Evolutionary conservation across 1,140 invertebrate species (phyloP), one percentile per base, ranked within the genome.

Genomic region (Microplitis demolitor): DNA sequence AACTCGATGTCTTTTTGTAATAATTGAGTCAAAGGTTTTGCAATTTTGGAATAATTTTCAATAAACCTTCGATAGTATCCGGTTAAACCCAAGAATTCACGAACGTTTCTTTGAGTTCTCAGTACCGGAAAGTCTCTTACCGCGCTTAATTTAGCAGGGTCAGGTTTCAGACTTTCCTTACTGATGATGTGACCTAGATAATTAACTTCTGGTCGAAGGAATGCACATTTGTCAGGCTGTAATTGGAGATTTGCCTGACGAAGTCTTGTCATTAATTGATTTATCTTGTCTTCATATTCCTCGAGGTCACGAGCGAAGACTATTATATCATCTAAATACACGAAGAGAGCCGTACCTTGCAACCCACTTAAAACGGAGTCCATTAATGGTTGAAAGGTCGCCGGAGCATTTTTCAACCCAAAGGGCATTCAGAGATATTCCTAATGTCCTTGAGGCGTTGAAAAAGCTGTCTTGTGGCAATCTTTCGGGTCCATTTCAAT

Each of bases 41-140:
- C 4, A 3, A 66, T 66, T 39, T 4, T 9, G 4, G 37, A 2
- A 66, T 16, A 66, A 11, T 66, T 66, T 39, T 66, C 13, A 24
- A 66, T 66, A 31, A 51, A 66, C n/a, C 39, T 11, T n/a, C 63
- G 39, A 66, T 66, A 45, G 16, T 66, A 66, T 3, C 63, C 63
- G 4, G 35, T 37, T 37, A 37, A 6, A 37, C 35, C 35, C 6
- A 37, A 37, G 6, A 37, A 37, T 37, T 37, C 35, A 3, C 35
- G 3, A 37, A 37, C 6, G 35, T 37, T 37, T 37, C 35, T 3
- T 37, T 37, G 35, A 37, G 35, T 37, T 37, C 6, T 37, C 3
- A 6, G 35, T 37, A 37, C 6, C 3, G 35, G 35, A 37, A 37
- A 37, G 3, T 37, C 6, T 6, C 35, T 37, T 4, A 37, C 35